These are phyloP conservation scores for Digitonthophagus gazella DNA, from an alignment of 2,888 invertebrate genomes.

Conservation along the genomic window DNA sequence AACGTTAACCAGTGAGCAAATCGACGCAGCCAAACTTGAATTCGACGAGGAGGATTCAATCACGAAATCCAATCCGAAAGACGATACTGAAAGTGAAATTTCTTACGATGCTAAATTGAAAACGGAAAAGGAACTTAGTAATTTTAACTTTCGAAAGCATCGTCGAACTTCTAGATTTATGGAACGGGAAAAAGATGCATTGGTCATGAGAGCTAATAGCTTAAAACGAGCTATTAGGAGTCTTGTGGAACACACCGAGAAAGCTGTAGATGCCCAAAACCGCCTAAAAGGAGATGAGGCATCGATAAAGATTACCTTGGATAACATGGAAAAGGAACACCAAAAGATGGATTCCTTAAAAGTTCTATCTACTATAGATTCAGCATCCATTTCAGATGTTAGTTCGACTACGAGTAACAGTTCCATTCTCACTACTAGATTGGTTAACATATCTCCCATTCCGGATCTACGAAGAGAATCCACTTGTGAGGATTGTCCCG, in stretches of 20 bases:
- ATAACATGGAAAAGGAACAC: conserved; percentile 35
- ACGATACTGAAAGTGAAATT: conserved; percentile 49
- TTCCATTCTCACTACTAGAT: conserved; percentile 49
- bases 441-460: conserved; percentile 65
- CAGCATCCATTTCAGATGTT: conserved; percentile 47
- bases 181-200: conserved; percentile 57
- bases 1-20: conserved; percentile 69
- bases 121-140: conserved; percentile 49
- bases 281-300: conserved; percentile 46
- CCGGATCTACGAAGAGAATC: conserved; percentile 65
- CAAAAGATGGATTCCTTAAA: conserved; percentile 48
- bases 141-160: conserved; percentile 50
- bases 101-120: conserved; percentile 46
- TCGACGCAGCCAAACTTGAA: conserved; percentile 41
- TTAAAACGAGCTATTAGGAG: conserved; percentile 78
- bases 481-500: conserved; percentile 55
- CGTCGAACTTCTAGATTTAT: conserved; percentile 48
- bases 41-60: conserved; percentile 38
- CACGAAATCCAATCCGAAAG: conserved; percentile 34
- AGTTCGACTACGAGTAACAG: conserved; percentile 53
- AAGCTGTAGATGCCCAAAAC: conserved; percentile 62
- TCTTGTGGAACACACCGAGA: conserved; percentile 78
- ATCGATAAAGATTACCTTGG: conserved; percentile 44
- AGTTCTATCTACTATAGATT: conserved; percentile 51
- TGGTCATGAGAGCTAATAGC: conserved; percentile 72